A percentile compares a stretch with the other conserved stretches of the same genome.
Evolutionary conservation across 2,113 vertebrate genomes (phyloP).

Genomic region (Plestiodon gilberti): DNA sequence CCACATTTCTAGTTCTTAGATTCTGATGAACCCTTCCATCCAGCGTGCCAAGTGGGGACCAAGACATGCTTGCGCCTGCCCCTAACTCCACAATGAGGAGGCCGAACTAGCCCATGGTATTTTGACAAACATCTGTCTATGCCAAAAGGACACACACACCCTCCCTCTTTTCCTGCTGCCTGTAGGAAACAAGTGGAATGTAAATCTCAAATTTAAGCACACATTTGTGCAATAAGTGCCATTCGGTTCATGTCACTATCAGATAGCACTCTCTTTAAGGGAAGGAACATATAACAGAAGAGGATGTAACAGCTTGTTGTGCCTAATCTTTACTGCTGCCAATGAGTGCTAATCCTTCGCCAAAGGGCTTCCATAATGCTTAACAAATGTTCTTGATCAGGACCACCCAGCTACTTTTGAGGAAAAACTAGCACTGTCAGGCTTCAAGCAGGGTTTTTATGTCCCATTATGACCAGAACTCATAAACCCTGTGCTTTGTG

Average conservation of each 20-base stretch:
- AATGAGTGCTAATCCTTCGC: background rate
- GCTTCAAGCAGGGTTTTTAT: background rate
- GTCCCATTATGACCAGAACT: background rate
- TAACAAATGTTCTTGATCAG: constrained; percentile 8
- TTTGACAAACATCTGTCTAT: background rate
- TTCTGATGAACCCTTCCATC: too few relatives aligned
- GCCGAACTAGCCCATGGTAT: too few relatives aligned
- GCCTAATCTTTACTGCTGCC: constrained; percentile 1
- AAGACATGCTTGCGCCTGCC: too few relatives aligned
- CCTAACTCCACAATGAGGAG: too few relatives aligned
- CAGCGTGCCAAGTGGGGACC: too few relatives aligned
- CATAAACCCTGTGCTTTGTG: background rate
- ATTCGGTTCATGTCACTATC: background rate
- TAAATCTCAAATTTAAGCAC: background rate
- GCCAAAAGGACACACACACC: background rate
- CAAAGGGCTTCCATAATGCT: constrained; percentile 10
- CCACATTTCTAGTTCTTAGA: too few relatives aligned
- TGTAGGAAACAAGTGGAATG: background rate
- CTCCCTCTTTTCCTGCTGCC: background rate
- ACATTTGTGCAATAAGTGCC: background rate
- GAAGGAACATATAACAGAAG: constrained; percentile 5
- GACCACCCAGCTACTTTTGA: constrained; percentile 9
- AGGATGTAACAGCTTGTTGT: constrained; percentile 10
- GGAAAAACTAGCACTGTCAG: constrained; percentile 13
- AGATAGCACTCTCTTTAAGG: background rate